Evolutionary conservation across 2,888 invertebrate species (phyloP), one percentile per base, ranked within the genome.

Genomic region (Dryocosmus kuriphilus): DNA sequence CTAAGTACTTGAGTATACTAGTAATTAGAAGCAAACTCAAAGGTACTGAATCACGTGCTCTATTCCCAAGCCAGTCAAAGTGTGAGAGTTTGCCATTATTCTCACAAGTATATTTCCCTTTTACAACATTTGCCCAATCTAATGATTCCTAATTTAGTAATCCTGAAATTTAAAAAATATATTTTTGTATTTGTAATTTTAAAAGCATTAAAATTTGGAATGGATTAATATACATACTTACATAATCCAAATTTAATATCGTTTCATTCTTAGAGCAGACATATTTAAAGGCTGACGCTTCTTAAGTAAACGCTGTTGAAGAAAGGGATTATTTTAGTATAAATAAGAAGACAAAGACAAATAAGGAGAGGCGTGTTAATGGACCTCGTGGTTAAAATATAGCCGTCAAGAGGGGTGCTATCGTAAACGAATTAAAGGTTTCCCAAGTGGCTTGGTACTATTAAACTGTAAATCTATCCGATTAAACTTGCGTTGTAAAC

Each of bases 401-500:
- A 78, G 80, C 74, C 73, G 74, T 81, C 65, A 77, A 77, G 30
- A 73, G 60, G 60, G 79, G 74, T 76, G 75, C 77, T 76, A 83
- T 85, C 87, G 88, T 89, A 89, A 89, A 90, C 84, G 87, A 87
- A 88, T 88, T 87, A 85, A 86, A 86, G 85, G 82, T 86, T 85
- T 83, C 79, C 79, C 84, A 83, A 81, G 81, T 82, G 78, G 80
- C 82, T 79, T 80, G 80, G 77, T 78, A 86, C 80, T 88, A 88
- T 89, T 89, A 90, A 90, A 89, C 80, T 88, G 88, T 90, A 90
- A 89, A 89, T 83, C 86, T 87, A 88, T 87, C 85, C 88, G 86
- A 88, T 88, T 89, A 89, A 88, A 85, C 81, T 83, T 83, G 78
- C 81, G 78, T 75, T 81, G 77, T 81, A 81, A 80, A 78, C 76